Evolutionary conservation across 1,140 invertebrate genomes (phyloP), one percentile per base, ranked within the genome.

Genomic region (Solenopsis fugax): DNA sequence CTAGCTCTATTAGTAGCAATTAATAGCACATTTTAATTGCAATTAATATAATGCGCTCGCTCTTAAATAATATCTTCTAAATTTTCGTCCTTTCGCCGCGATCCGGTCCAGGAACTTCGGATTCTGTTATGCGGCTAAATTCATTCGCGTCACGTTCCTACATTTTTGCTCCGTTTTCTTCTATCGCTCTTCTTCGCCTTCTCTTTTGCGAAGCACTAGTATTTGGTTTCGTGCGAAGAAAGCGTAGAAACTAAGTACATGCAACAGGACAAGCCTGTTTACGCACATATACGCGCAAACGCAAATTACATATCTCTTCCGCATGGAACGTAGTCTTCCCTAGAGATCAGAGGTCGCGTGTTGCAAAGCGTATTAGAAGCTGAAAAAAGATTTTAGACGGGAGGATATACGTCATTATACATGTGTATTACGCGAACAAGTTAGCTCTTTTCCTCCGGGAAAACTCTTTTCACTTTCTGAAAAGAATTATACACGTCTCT

Each of bases 161-260:
- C 37, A 50, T 18, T 37, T 56, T 50, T 62, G 37, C 12, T 34
- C 34, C 24, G 12, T 50, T 34, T 50, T 0, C 18, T 52, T 58
- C 16, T 54, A 13, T 72, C 45, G 52, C 9, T 80, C 21, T 48
- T 34, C 29, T 2, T 56, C 7, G 9, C 69, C 18, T 48, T 80
- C 13, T 60, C 24, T 13, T 16, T 87, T n/a, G 16, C 54, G 4
- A 29, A 48, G 52, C 50, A 56, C n/a, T 71, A 81, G 16, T 81
- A 81, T 81, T 72, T 82, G 37, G 65, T 80, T 71, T 75, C 56
- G 34, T 86, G 77, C 52, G 62, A 80, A 81, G 50, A 72, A 82
- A 82, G 67, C 52, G 18, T 72, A 58, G 24, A 82, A 82, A 82
- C 37, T 82, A 56, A 52, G 29, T 34, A 56, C 34, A 48, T 37